Base-by-base conservation (phyloP, 2,113 vertebrate species). In the Cygnus atratus region DNA sequence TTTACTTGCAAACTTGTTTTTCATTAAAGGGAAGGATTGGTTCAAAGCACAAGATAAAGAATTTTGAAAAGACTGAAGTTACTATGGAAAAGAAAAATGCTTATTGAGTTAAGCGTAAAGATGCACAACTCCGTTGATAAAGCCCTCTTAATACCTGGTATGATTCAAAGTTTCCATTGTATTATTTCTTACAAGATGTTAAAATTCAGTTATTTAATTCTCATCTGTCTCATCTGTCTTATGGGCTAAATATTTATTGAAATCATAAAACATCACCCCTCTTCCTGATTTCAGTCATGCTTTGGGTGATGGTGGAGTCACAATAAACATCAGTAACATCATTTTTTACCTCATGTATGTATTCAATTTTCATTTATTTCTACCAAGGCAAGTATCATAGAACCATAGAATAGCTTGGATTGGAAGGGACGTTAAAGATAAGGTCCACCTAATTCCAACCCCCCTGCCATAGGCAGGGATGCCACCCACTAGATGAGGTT, bases 31-130 rank as follows among this genome's bases (percentile, higher is more conserved):
- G 14, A 55, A 63, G 8, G 0, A 71, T 92, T 91, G 86, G 68
- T 84, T 78, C 76, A 85, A 93, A 94, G 13, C 10, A 44, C 16
- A n/a, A 44, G 33, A 55, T 13, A 80, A 79, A 91, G n/a, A 82
- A 83, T 78, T 96, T 63, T 94, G 66, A 96, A 93, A 68, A 86
- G 78, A 33, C 77, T 94, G 88, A 95, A 83, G 35, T 70, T 61
- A 87, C 31, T 62, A 4, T 79, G 54, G 29, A 77, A 91, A 85
- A 92, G 9, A 77, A 87, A 92, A 82, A 62, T 26, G n/a, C 12
- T 81, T 68, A 29, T 55, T 89, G 62, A 89, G 68, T 15, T 28
- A 61, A 84, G 17, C 26, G 10, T 61, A 46, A 81, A 84, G 24
- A 46, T 13, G 8, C 90, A 70, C 31, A 68, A 3, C 18, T 39